A percentile compares a stretch with the other conserved stretches of the same genome.
Evolutionary conservation across 2,888 invertebrate species (phyloP).

Genomic region (Emesis castigata): DNA sequence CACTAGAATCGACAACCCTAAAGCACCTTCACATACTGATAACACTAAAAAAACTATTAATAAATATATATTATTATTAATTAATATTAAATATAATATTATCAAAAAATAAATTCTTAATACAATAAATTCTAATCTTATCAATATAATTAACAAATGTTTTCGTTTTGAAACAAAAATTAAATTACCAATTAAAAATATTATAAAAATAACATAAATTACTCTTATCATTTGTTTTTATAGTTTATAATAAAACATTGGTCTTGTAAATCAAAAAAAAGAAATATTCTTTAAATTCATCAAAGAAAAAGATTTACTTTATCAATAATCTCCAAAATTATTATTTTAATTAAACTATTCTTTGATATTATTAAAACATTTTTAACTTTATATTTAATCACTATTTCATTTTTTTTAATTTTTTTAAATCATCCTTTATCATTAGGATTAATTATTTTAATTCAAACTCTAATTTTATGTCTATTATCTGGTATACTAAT

Average conservation of each 20-base stretch:
- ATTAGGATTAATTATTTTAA: constrained; percentile 86
- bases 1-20: constrained; percentile 90
- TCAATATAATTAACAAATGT: constrained; percentile 86
- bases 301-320: constrained; percentile 87
- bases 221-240: constrained; percentile 88
- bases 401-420: constrained; percentile 75
- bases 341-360: constrained; percentile 91
- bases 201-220: constrained; percentile 47
- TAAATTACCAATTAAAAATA: not conserved
- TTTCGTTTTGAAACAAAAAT: constrained; percentile 79
- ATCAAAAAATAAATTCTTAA: constrained; percentile 86
- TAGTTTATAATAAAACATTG: constrained; percentile 85
- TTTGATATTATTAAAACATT: constrained; percentile 82
- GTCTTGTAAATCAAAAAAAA: not conserved
- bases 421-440: constrained; percentile 84
- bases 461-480: constrained; percentile 85
- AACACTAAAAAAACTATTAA: constrained; percentile 74
- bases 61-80: constrained; percentile 86
- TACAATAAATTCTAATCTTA: constrained; percentile 81
- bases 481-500: constrained; percentile 83
- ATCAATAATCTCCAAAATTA: constrained; percentile 93
- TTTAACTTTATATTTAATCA: constrained; percentile 78
- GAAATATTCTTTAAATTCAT: constrained; percentile 86
- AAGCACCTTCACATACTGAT: constrained; percentile 90
- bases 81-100: constrained; percentile 80